Base-by-base conservation (phyloP, 1,140 invertebrate species). In the Drosophila lini region DNA sequence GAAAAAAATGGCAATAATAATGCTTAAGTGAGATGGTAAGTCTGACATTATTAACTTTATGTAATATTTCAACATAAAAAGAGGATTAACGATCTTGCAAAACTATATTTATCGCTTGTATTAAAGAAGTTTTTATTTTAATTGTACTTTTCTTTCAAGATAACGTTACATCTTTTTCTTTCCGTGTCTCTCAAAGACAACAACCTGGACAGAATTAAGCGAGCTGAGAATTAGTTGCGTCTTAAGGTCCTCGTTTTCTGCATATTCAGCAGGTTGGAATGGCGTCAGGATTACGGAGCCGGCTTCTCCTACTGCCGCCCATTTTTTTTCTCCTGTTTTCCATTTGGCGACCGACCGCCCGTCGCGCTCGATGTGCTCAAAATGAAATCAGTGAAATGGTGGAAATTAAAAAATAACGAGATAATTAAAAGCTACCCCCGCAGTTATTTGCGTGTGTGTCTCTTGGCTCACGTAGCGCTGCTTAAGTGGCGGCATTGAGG, bases 381-480 rank as follows among this genome's bases (percentile, higher is more conserved):
- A 74, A 85, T 79, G 82, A 86, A 86, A 86, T 86, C 82, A 86
- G 79, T 81, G 70, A 86, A 86, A 86, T 86, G 82, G 58, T 81
- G 75, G 79, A 86, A 86, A 86, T 86, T 86, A 86, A 86, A 85
- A 86, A 86, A 86, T 86, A 86, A 86, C 82, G 82, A 86, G 82
- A 86, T 86, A 86, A 86, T 86, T 86, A 86, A 86, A 86, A 86
- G 82, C 79, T 82, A 79, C 82, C 82, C 67, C 82, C 79, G 82
- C 79, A 86, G 82, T 71, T 86, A 86, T 85, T 81, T 81, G 59
- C 69, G 47, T 68, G 48, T 78, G 75, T 74, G 69, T 86, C 75
- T 70, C 70, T 60, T 48, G 59, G 68, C 70, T 63, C 82, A 85
- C 82, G 82, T 85, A 85, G 62, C 83, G 58, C 74, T 70, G 75